Percentiles rank a stretch among this genome's conserved stretches.
phyloP scores from a whole-genome alignment of 2,888 invertebrate species.

The Psococerastis gibbosa region DNA sequence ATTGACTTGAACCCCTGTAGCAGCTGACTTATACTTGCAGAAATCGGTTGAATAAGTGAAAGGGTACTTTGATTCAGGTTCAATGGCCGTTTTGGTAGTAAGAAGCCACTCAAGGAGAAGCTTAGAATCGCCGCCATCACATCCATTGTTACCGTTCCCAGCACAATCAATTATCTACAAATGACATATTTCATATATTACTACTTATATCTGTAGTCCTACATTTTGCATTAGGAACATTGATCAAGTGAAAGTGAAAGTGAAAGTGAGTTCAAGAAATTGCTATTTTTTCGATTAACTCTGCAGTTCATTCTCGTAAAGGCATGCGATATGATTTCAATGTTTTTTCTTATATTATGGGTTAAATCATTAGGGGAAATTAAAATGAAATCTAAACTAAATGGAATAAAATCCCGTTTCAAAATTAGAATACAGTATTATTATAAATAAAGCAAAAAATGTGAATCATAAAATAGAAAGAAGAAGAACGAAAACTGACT shows the following conservation, averaged over 20 bases:
- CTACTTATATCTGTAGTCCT: background rate
- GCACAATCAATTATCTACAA: conserved; percentile 64
- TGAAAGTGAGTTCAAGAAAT: too few species aligned
- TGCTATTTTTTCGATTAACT: too few species aligned
- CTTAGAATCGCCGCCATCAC: conserved; percentile 65
- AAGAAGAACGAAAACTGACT: too few species aligned
- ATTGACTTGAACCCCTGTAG: conserved; percentile 29
- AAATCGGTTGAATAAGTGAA: conserved; percentile 24
- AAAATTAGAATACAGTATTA: too few species aligned
- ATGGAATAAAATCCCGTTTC: too few species aligned
- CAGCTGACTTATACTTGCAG: conserved; percentile 22
- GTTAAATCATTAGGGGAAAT: conserved; percentile 1
- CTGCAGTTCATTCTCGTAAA: too few species aligned
- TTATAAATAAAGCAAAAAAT: too few species aligned
- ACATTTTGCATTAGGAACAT: too few species aligned
- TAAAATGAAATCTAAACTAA: too few species aligned
- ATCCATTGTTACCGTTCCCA: conserved; percentile 47
- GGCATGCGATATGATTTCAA: background rate
- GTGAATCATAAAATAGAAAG: too few species aligned
- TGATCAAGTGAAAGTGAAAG: too few species aligned
- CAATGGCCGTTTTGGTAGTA: conserved; percentile 33
- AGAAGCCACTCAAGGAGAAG: conserved; percentile 53
- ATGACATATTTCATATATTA: conserved; percentile 6
- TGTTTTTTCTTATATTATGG: conserved; percentile 1
- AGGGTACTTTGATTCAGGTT: conserved; percentile 42